A percentile compares a stretch with the other conserved stretches of the same genome.
Evolutionary conservation across 2,113 vertebrate genomes (phyloP).

Genomic region (Prinia subflava): DNA sequence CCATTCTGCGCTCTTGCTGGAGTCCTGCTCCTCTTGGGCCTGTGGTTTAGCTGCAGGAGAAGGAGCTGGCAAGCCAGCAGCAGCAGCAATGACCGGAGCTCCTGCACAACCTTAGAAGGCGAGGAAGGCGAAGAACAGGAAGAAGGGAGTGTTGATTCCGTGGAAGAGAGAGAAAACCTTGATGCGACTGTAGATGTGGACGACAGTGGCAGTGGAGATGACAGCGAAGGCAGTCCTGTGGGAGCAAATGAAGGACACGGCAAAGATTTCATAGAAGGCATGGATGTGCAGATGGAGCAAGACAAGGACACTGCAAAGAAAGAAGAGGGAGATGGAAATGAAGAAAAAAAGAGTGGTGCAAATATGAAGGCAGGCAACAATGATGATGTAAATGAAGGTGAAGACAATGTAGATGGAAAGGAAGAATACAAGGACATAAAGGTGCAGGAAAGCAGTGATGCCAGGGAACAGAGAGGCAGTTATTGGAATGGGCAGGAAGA

Average conservation of each 20-base stretch:
- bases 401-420: neutral
- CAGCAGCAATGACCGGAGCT: neutral
- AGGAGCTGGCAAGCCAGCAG: accelerated
- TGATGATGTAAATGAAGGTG: neutral
- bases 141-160: accelerated
- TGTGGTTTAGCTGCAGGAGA: neutral
- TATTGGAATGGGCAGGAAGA: neutral
- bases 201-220: accelerated
- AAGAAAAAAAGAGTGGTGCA: neutral
- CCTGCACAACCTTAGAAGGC: accelerated
- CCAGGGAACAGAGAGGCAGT: neutral
- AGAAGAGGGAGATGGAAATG: no score
- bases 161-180: neutral
- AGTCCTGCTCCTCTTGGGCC: neutral
- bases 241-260: no score
- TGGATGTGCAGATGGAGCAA: neutral
- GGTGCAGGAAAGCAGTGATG: neutral
- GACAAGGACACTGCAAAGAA: neutral
- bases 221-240: no score
- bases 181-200: neutral
- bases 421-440: no score
- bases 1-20: neutral
- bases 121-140: neutral
- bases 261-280: no score
- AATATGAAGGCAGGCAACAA: neutral